Evolutionary conservation across 1,140 invertebrate species (phyloP), one percentile per base, ranked within the genome.

Genomic region (Sarcophaga bullata): DNA sequence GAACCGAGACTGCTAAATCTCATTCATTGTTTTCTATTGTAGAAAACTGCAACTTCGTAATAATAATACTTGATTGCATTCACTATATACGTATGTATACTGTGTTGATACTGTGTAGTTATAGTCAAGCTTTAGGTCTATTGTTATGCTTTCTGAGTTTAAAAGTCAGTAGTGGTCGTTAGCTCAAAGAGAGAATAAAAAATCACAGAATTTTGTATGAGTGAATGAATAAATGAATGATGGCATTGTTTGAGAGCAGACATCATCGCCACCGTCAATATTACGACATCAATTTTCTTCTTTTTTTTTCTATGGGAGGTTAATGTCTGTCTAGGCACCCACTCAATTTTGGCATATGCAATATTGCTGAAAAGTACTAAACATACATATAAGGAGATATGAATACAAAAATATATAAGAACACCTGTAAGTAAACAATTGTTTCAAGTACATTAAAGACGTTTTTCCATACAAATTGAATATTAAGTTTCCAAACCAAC

Each of bases 21-120:
- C 6, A 58, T 7, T 58, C 54, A 58, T 13, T 9, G 17, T 19
- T 68, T n/a, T 68, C 5, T 25, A 68, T 68, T 58, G 25, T 58
- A 68, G n/a, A 68, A 68, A 68, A 68, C 54, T 58, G 7, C 10
- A 19, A 68, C 10, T 19, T 19, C 62, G 17, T 68, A 7, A 68
- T 68, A 68, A 68, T 68, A 68, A 68, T 17, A 68, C 62, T 68
- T 68, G 62, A 68, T 68, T 68, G 62, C 62, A 68, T 68, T n/a
- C 54, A 58, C 54, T 58, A 19, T 68, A 68, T 68, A 68, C 17
- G n/a, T 68, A 37, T 37, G 25, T 37, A 37, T 37, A 37, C 25
- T 37, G 25, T 37, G 25, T 37, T 37, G 25, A 37, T 37, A 37
- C 25, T 37, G 25, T 37, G 1, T 37, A 37, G 25, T 37, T 37